Percentiles rank a stretch among this genome's conserved stretches.
phyloP scores from a whole-genome alignment of 2,888 invertebrate species.

The Oeneis ivallda region DNA sequence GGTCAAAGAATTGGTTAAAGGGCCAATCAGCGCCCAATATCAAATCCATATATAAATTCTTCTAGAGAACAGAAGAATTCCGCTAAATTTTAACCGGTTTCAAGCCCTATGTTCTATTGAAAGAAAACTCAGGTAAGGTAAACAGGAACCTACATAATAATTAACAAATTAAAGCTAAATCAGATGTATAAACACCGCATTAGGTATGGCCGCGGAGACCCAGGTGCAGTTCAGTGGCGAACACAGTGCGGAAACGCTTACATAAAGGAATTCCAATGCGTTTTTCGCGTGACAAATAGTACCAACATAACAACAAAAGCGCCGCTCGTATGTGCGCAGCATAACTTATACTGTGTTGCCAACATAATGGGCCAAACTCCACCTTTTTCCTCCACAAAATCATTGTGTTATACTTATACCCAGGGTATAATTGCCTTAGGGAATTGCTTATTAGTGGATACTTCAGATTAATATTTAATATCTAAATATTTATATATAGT shows the following conservation, averaged over 20 bases:
- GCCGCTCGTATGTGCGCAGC: slow-evolving; percentile 27
- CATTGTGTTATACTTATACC: not conserved
- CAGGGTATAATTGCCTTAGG: no score
- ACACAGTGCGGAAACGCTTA: slow-evolving; percentile 29
- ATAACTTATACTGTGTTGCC: slow-evolving; percentile 16
- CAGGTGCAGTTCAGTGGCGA: slow-evolving; percentile 14
- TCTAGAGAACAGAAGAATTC: no score
- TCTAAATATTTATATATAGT: no score
- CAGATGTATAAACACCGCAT: slow-evolving; percentile 7
- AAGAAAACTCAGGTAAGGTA: no score
- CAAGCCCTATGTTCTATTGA: no score
- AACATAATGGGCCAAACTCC: not conserved
- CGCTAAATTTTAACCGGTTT: no score
- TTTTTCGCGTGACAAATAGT: slow-evolving; percentile 29
- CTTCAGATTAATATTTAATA: no score
- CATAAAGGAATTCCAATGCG: slow-evolving; percentile 32
- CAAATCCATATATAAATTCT: no score
- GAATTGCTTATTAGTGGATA: no score
- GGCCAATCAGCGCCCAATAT: no score
- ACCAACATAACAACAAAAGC: slow-evolving; percentile 31
- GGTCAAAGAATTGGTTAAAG: no score
- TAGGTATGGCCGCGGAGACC: not conserved
- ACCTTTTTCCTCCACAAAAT: not conserved
- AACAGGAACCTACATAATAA: not conserved
- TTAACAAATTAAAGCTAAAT: not conserved